Evolutionary conservation across 2,888 invertebrate genomes (phyloP), one percentile per base, ranked within the genome.

Genomic region (Zonitis immaculata): DNA sequence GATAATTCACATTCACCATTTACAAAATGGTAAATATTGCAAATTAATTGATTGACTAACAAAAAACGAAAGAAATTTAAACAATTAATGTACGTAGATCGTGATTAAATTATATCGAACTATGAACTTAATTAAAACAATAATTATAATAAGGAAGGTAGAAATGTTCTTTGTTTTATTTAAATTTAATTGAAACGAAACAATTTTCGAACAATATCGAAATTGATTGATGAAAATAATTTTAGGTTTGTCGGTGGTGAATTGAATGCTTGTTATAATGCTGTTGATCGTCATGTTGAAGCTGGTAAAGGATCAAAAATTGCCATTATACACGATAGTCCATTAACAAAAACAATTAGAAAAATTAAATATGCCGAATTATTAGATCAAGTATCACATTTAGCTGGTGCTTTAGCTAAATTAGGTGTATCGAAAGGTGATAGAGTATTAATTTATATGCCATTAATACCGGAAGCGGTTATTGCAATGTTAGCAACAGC

Each of bases 391-490:
- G 92, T 86, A 3, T 85, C 88, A 0, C 77, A 82, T 16, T 73
- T 95, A 43, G 93, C 95, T 0, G 92, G 92, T 1, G 89, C 88
- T 30, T 75, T 96, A 64, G 79, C 83, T 0, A 81, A 84, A 3
- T 76, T 89, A 48, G 95, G 95, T 0, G 92, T 95, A 1, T 75
- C 78, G 14, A 84, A 85, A 65, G 95, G 95, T 0, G 93, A 94
- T 66, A 77, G 89, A 0, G 91, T 96, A 1, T 80, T 95, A 1
- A 91, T 96, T 67, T 95, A 95, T 74, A 95, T 96, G 95, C 95
- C 95, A 0, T 82, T 95, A 52, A 89, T 95, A 44, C 95, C 95
- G 0, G 92, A 95, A 75, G 89, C 93, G 0, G 82, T 95, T 43
- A 82, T 94, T 47, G 86, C 94, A 1, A 95, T 95, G 88, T 74